These are phyloP conservation scores for Channa argus DNA, from an alignment of 2,113 vertebrate genomes.

Conservation along the genomic window DNA sequence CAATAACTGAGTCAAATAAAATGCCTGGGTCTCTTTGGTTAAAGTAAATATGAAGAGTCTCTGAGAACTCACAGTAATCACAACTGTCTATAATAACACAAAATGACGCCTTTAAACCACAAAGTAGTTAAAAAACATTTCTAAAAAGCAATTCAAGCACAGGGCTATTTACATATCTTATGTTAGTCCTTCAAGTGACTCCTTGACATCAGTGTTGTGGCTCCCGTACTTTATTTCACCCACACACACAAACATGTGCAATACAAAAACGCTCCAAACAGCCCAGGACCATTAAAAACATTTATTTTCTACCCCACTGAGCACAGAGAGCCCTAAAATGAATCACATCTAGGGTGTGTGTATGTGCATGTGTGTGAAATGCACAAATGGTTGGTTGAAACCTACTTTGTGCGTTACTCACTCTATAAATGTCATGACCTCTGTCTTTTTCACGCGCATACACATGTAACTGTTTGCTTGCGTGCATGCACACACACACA, in stretches of 20 bases:
- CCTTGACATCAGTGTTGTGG: slow-evolving; percentile 41
- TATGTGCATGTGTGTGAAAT: slow-evolving; percentile 17
- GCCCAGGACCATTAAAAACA: slow-evolving; percentile 56
- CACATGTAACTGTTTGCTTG: not conserved
- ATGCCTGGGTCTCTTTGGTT: not conserved
- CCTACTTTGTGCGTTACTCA: slow-evolving; percentile 36
- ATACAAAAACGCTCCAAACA: slow-evolving; percentile 39
- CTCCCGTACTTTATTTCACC: slow-evolving; percentile 18
- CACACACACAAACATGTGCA: slow-evolving; percentile 46
- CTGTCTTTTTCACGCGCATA: not conserved
- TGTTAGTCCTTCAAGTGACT: slow-evolving; percentile 54
- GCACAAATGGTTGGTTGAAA: slow-evolving; percentile 37
- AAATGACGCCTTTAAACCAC: slow-evolving; percentile 18
- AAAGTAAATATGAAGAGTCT: not conserved
- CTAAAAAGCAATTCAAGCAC: not conserved
- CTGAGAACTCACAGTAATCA: not conserved
- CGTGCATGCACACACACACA: too few species aligned
- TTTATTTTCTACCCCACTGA: slow-evolving; percentile 57
- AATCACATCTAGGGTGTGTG: slow-evolving; percentile 43
- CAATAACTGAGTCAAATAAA: not conserved
- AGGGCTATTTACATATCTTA: slow-evolving; percentile 34
- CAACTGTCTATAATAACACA: not conserved
- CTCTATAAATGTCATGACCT: slow-evolving; percentile 38
- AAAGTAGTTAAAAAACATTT: slow-evolving; percentile 18
- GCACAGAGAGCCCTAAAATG: slow-evolving; percentile 54